Evolutionary conservation across 2,113 vertebrate genomes (phyloP).

Genomic region (Lagopus muta): DNA sequence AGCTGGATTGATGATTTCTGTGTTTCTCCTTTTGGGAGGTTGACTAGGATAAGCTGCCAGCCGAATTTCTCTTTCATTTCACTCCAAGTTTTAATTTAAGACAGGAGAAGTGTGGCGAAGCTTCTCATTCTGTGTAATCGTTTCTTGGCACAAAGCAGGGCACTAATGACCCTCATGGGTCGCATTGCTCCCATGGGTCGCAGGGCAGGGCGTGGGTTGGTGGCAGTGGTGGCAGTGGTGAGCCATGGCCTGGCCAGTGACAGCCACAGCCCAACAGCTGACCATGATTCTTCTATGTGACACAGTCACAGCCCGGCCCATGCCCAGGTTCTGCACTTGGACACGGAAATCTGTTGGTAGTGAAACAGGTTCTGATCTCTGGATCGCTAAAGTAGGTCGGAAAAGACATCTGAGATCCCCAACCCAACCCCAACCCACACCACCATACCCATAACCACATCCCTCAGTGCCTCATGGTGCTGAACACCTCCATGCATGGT

Average conservation of each 20-base stretch:
- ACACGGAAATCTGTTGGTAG: no score
- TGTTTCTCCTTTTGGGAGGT: conserved; percentile 29
- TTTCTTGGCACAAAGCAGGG: conserved; percentile 23
- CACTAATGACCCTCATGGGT: conserved; percentile 4
- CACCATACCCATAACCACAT: no score
- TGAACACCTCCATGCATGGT: no score
- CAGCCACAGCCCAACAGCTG: neutral
- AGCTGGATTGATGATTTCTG: neutral
- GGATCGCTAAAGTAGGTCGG: no score
- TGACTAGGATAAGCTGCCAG: conserved; percentile 2
- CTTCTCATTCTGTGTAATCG: conserved; percentile 58
- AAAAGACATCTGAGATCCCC: no score
- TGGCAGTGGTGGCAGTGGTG: conserved; percentile 3
- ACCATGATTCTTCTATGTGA: neutral
- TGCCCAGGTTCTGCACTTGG: no score
- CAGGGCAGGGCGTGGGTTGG: neutral
- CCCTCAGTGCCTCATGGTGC: no score
- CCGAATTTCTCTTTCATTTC: conserved; percentile 61
- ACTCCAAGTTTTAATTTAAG: conserved; percentile 68
- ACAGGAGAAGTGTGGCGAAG: conserved; percentile 65
- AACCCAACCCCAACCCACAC: no score
- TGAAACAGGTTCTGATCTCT: no score
- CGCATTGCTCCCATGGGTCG: conserved; percentile 25
- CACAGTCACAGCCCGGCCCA: neutral
- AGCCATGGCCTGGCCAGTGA: no score